Base-by-base conservation (phyloP, 2,888 invertebrate genomes). In the Parnassius glacialis region DNA sequence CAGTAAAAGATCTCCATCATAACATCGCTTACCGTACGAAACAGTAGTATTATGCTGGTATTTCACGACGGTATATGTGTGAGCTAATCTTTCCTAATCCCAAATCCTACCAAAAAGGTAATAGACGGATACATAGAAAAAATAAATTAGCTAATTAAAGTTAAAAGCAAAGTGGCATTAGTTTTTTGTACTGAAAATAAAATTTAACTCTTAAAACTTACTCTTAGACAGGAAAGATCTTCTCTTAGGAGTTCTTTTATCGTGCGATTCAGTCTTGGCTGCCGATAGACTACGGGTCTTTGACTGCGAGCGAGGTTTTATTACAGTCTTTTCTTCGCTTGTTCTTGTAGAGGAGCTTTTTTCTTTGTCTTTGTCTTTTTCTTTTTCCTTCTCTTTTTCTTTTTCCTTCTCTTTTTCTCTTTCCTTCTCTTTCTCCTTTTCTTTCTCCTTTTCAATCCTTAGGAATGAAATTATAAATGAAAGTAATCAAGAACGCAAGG, bases 251-350 rank as follows among this genome's bases (percentile, higher is more conserved):
- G 80, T 84, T 59, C 85, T 74, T 67, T 85, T 89, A 12, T 85
- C 89, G 48, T 79, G 80, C 16, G 73, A 70, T 50, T 87, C 89
- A 0, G 71, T 73, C 66, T 85, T 85, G 13, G 79, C 63, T 0
- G 84, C 83, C 5, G 83, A 79, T 11, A 80, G 64, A 13, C 80
- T 79, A 3, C 90, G 85, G 1, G 80, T 85, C 61, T 89, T 90
- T 1, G 90, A 90, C 63, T 83, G 85, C 2, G 90, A 88, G 1
- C 90, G 83, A 5, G 85, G 79, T 64, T 88, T 89, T 2, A 80
- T 56, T 0, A 76, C 71, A 0, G 68, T 69, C 65, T 87, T 88
- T 60, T 90, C 90, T 63, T 90, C 90, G 45, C 79, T 85, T 0
- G 84, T 81, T 9, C 79, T 78, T 0, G 76, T 72, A 2, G 80